phyloP scores from a whole-genome alignment of 2,797 vertebrate genomes.

The Enteromius fasciolatus region DNA sequence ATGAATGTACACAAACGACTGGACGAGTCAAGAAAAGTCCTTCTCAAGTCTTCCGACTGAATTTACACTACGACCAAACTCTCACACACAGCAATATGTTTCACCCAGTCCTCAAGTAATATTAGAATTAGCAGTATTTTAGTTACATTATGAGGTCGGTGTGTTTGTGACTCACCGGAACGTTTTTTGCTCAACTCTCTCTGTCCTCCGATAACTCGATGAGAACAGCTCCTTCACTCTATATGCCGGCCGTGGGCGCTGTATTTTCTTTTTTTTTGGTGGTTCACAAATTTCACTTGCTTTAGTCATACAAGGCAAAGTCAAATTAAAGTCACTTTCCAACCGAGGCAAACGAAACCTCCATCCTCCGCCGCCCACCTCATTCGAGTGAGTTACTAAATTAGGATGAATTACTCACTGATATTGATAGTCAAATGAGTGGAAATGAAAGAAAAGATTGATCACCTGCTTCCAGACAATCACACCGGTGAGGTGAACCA shows the following conservation, averaged over 20 bases:
- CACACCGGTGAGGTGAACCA: neutral
- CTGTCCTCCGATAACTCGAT: slow-evolving; percentile 26
- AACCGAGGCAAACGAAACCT: slow-evolving; percentile 40
- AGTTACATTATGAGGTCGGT: neutral
- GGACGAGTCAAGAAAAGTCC: neutral
- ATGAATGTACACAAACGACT: neutral
- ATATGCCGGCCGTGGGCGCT: slow-evolving; percentile 2
- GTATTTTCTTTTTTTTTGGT: neutral
- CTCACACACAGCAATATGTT: neutral
- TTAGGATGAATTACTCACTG: slow-evolving; percentile 42
- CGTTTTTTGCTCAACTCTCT: slow-evolving; percentile 29
- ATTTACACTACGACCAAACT: neutral
- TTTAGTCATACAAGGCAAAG: slow-evolving; percentile 45
- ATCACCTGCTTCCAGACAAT: slow-evolving; percentile 26
- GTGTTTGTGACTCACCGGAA: slow-evolving; percentile 48
- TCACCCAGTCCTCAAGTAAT: neutral
- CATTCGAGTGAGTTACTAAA: slow-evolving; percentile 42
- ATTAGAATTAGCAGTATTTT: slow-evolving; percentile 7
- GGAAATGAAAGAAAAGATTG: slow-evolving; percentile 23
- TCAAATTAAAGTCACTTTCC: slow-evolving; percentile 49
- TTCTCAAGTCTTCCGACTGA: neutral
- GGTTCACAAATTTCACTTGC: slow-evolving; percentile 43
- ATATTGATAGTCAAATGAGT: slow-evolving; percentile 42
- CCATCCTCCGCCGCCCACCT: slow-evolving; percentile 42
- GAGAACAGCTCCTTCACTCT: slow-evolving; percentile 19